Evolutionary conservation across 2,113 vertebrate species (phyloP).

Genomic region (Actinemys pallida): DNA sequence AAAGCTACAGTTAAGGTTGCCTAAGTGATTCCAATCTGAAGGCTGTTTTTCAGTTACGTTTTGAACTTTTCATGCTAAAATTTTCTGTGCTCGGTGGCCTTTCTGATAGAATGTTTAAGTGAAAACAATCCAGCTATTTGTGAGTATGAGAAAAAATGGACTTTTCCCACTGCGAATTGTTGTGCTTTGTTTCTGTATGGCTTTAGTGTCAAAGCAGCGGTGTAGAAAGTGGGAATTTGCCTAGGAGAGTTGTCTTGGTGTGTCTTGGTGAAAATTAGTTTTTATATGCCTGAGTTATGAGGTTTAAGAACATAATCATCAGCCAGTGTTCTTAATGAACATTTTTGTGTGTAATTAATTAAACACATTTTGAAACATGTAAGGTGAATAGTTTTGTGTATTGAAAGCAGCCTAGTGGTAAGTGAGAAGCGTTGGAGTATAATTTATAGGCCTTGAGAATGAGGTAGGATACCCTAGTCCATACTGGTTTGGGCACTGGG

Average conservation of each 20-base stretch:
- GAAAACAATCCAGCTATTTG: background rate
- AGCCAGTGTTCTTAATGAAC: too few species aligned
- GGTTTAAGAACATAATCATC: background rate
- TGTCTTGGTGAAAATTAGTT: background rate
- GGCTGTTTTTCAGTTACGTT: background rate
- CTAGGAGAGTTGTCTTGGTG: background rate
- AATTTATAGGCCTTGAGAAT: too few species aligned
- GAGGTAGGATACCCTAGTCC: too few species aligned
- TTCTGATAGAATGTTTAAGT: background rate
- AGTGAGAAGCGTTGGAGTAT: too few species aligned
- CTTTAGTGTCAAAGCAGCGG: background rate
- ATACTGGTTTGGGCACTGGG: too few species aligned
- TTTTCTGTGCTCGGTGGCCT: background rate
- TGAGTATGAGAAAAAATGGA: background rate
- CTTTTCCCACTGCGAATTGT: background rate
- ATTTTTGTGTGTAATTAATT: too few species aligned
- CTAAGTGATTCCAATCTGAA: slow-evolving; percentile 14
- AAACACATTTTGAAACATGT: too few species aligned
- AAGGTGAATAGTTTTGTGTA: too few species aligned
- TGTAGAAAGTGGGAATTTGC: background rate
- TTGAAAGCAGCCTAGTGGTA: too few species aligned
- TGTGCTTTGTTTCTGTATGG: background rate
- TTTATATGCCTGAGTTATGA: background rate
- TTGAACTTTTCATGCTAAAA: slow-evolving; percentile 21
- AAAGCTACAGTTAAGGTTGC: slow-evolving; percentile 19